phyloP scores from a whole-genome alignment of 2,113 vertebrate genomes.

The Crocuta crocuta region DNA sequence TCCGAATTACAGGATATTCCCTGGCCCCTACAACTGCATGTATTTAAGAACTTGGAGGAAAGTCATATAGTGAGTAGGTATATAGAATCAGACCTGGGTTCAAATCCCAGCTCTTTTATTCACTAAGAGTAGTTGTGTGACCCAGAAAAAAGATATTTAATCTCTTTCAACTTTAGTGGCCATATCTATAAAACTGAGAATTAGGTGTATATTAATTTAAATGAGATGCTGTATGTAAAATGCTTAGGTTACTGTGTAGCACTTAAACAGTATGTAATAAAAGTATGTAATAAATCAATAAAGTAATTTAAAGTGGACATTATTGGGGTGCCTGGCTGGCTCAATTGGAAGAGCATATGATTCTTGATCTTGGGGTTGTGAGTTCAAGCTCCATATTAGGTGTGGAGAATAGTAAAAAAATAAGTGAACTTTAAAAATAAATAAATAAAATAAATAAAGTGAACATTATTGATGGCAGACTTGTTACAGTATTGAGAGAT shows the following conservation, averaged over 20 bases:
- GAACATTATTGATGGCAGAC: background rate
- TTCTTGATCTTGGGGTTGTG: background rate
- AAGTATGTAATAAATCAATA: no score
- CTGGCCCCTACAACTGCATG: background rate
- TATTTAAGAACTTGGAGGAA: slow-evolving; percentile 31
- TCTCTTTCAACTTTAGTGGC: slow-evolving; percentile 19
- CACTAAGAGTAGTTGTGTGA: background rate
- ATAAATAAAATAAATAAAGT: background rate
- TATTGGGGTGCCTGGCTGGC: background rate
- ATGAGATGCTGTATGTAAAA: background rate
- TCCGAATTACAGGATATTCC: background rate
- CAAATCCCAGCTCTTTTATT: slow-evolving; percentile 23
- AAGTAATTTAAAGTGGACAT: background rate
- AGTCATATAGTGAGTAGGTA: background rate
- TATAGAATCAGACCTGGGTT: background rate
- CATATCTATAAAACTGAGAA: slow-evolving; percentile 20
- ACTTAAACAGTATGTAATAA: background rate
- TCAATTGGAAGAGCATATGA: background rate
- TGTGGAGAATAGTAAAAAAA: background rate
- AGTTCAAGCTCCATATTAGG: background rate
- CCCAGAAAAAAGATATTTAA: background rate
- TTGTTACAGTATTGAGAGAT: slow-evolving; percentile 14
- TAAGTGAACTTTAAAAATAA: background rate
- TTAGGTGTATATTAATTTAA: background rate
- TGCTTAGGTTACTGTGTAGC: background rate